Conservation (phyloP, 2,113 vertebrate genomes). For the Ranitomeya variabilis region DNA sequence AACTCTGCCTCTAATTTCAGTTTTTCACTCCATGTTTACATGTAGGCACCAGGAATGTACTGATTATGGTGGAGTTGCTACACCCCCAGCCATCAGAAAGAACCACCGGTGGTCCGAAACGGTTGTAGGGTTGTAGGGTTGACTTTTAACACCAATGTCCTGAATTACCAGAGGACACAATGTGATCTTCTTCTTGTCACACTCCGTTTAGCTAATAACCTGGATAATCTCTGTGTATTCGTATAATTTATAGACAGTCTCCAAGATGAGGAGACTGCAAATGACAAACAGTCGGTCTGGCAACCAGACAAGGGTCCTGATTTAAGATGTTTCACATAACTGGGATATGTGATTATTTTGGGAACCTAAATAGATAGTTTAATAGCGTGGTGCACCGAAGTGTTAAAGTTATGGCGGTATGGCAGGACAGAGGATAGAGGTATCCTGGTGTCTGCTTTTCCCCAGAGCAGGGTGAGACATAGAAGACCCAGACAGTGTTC, state of each 20-base stretch:
- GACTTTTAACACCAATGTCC: neutral
- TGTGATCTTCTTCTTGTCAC: neutral
- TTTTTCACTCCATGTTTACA: too few relatives aligned
- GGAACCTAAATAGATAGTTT: neutral
- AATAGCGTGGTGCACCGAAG: neutral
- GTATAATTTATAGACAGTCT: neutral
- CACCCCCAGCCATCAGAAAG: neutral
- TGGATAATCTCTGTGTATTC: neutral
- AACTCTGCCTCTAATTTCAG: too few relatives aligned
- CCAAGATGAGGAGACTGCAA: neutral
- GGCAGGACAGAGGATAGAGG: neutral
- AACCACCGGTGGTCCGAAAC: neutral
- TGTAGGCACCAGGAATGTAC: too few relatives aligned
- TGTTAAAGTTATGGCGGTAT: neutral
- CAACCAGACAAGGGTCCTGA: neutral
- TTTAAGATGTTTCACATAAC: slow-evolving; percentile 27
- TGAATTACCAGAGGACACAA: neutral
- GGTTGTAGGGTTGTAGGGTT: neutral
- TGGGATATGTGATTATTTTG: neutral
- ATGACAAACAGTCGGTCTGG: neutral
- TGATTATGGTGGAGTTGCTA: too few relatives aligned
- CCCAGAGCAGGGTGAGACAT: neutral
- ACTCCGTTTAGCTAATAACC: neutral
- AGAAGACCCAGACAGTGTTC: neutral
- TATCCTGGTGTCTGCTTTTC: neutral